Base-by-base conservation (phyloP, 2,888 invertebrate genomes). In the Noctuana brunneofusca region DNA sequence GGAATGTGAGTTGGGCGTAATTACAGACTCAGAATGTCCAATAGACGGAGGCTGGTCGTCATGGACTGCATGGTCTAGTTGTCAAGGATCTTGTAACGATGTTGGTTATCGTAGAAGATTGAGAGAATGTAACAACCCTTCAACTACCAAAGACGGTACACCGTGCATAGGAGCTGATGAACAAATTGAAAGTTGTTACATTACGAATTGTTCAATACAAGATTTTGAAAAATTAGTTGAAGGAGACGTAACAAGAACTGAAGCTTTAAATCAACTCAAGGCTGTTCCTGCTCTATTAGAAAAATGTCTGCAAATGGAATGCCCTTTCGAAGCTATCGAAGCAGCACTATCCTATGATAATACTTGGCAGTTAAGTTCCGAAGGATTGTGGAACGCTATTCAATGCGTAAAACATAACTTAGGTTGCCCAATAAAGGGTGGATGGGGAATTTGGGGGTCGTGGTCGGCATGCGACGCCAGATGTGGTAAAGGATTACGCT, bases 321-420 rank as follows among this genome's bases (percentile, higher is more conserved):
- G 92, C 55, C 80, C 83, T 3, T 92, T 78, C 66, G 85, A 87
- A 70, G 84, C 86, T 0, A 86, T 92, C 5, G 81, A 87, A 68
- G 79, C 77, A 3, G 83, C 83, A 18, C 70, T 92, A 43, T 69
- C 76, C 3, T 71, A 62, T 3, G 86, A 84, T 58, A 89, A 84
- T 66, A 87, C 81, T 12, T 92, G 86, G 92, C 89, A 87, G 70
- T 68, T 88, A 11, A 79, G 77, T 64, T 66, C 88, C 3, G 91
- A 89, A 73, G 69, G 76, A 0, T 63, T 88, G 35, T 92, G 92
- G 92, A 92, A 92, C 71, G 78, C 92, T 0, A 75, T 93, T 27
- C 88, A 84, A 64, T 93, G 92, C 66, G 87, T 93, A 5, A 92
- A 92, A 68, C 86, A 87, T 67, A 87, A 90, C 70, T 72, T 90